Evolutionary conservation across 2,888 invertebrate species (phyloP), one percentile per base, ranked within the genome.

Genomic region (Alentia gelatinosa): DNA sequence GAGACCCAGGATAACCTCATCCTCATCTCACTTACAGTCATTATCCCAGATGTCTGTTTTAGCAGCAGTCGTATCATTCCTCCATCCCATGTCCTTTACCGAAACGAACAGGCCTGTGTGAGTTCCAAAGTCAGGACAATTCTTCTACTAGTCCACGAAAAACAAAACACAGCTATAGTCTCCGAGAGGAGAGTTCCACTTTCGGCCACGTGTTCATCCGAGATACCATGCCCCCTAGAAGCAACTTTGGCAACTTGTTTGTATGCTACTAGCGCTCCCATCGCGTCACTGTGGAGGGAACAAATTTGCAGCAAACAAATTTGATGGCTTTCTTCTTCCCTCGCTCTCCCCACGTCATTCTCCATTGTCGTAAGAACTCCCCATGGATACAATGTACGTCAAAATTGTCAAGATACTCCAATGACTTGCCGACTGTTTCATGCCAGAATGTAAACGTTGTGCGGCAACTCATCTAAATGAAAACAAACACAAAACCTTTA

Each of bases 281-380:
- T 50, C 86, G 30, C 26, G 75, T 42, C 12, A 9, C 39, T 47
- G 47, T 47, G 19, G 42, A 47, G 5, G 86, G 12, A 7, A 86
- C 26, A 42, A 75, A 91, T 30, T 79, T 42, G 56, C 91, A 91
- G 68, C 91, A 91, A 47, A 90, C 90, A 74, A 63, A 91, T n/a
- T 86, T 56, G 15, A 91, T 91, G 19, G 88, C 88, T 39, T 91
- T 91, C 79, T 91, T 91, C 26, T 42, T 89, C 68, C 63, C 90
- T 12, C 79, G n/a, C 79, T 91, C 91, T 4, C 90, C 91, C 90
- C 90, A 91, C 19, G 90, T 89, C 91, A 91, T 91, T 86, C 90
- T 35, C 91, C 91, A 91, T 83, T 90, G 90, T 12, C 90, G 33
- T 47, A 91, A 42, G 89, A 91, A 91, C 63, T 91, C 91, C 12